Evolutionary conservation across 2,888 invertebrate genomes (phyloP), one percentile per base, ranked within the genome.

Genomic region (Tolmerus cingulatus): DNA sequence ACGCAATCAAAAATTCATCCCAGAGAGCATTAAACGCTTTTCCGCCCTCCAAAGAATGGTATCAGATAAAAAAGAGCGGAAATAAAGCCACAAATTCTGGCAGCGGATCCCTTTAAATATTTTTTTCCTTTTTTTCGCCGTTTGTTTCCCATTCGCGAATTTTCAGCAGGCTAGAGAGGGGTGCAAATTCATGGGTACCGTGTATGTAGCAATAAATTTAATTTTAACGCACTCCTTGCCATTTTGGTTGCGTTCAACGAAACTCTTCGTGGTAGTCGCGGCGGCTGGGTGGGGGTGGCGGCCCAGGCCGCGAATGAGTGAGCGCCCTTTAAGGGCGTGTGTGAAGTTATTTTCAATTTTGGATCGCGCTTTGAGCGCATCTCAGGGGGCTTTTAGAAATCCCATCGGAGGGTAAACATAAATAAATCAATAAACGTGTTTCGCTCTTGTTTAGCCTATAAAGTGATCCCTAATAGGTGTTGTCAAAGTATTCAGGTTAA

Each of bases 1-100:
- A 92, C 91, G 91, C 92, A 92, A 92, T 92, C 92, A 92, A 92
- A 92, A 92, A 92, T 92, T 92, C 92, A 92, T 92, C 92, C 92
- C 92, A 91, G 91, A 90, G 91, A 91, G 91, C 91, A 92, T 92
- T 92, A 92, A 91, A 92, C 92, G 91, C 88, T 87, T 89, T 89
- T 87, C 88, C 86, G 88, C 87, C 66, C 88, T 37, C 66, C 66
- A 46, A 86, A 77, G 55, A 86, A 55, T 51, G 34, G 77, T 40
- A 85, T 43, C 43, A 85, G 46, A 85, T 46, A 85, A 85, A 85
- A 46, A 85, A 66, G 66, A 66, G 66, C 85, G 74, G 74, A 85
- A 74, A 85, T 85, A 85, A 85, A 74, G 85, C 85, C 85, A 85
- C 85, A 85, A 85, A 85, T 85, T 85, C 66, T 85, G 16, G 23